phyloP scores from a whole-genome alignment of 1,140 invertebrate species.

The Drosophila navojoa region DNA sequence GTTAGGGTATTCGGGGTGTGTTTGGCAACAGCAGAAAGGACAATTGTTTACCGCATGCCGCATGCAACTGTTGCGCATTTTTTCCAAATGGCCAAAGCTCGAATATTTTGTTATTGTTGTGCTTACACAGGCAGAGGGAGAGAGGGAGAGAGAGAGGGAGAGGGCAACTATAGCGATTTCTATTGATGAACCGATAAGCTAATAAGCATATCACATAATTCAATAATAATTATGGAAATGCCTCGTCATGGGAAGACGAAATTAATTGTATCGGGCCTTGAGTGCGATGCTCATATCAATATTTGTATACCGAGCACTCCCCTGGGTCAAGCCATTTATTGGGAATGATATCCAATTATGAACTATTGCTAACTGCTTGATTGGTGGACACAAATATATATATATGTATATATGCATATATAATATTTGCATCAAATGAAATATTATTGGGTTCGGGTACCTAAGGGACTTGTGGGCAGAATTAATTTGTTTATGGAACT shows the following conservation, averaged over 20 bases:
- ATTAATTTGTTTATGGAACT: no score
- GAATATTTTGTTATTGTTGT: slow-evolving; percentile 45
- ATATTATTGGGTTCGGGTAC: no score
- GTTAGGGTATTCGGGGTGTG: slow-evolving; percentile 23
- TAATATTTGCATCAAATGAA: no score
- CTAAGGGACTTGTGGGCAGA: no score
- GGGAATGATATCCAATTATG: not conserved
- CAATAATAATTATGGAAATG: slow-evolving; percentile 40
- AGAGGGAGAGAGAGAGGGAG: not conserved
- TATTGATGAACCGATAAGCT: slow-evolving; percentile 41
- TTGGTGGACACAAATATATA: not conserved
- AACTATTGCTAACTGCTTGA: not conserved
- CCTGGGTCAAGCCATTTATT: not conserved
- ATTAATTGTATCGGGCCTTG: slow-evolving; percentile 15
- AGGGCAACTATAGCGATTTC: slow-evolving; percentile 1
- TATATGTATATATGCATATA: no score
- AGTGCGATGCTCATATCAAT: slow-evolving; percentile 6
- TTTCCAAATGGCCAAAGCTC: slow-evolving; percentile 60
- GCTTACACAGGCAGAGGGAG: not conserved
- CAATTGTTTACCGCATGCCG: slow-evolving; percentile 69
- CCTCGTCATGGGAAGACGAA: not conserved
- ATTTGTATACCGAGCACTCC: not conserved
- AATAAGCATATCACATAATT: slow-evolving; percentile 49
- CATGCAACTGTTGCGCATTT: slow-evolving; percentile 80
- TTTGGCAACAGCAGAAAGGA: slow-evolving; percentile 58